Conservation (phyloP, 2,797 vertebrate species). For the Luscinia luscinia region DNA sequence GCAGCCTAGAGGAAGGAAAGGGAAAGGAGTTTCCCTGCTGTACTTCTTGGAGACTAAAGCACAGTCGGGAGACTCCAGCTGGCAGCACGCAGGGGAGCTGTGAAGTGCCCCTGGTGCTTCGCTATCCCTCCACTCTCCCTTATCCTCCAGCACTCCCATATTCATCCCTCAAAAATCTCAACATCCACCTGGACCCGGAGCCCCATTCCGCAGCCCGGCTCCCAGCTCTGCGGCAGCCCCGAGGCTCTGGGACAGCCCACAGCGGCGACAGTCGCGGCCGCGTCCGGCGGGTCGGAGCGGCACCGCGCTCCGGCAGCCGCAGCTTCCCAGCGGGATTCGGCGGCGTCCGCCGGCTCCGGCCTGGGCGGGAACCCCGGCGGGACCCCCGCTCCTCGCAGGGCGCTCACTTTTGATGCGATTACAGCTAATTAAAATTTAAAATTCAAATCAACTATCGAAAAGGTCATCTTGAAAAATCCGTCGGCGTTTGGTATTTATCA, state of each 20-base stretch:
- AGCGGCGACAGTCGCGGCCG: neutral
- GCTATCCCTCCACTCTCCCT: neutral
- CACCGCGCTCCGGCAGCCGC: neutral
- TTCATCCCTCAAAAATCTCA: neutral
- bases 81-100: neutral
- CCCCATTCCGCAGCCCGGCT: neutral
- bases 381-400: neutral
- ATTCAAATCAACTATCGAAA: constrained; percentile 50
- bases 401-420: constrained; percentile 31
- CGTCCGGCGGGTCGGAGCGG: neutral
- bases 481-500: constrained; percentile 28
- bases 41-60: neutral
- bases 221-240: neutral
- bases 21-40: neutral
- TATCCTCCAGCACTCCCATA: neutral
- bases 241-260: neutral
- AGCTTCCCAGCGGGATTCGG: neutral
- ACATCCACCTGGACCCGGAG: neutral
- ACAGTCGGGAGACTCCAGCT: neutral
- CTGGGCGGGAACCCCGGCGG: neutral
- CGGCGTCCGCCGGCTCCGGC: neutral
- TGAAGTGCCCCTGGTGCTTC: neutral
- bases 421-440: constrained; percentile 53
- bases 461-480: constrained; percentile 54
- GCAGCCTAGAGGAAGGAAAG: neutral